Conservation (phyloP, 1,140 invertebrate genomes). For the Drosophila orosa region DNA sequence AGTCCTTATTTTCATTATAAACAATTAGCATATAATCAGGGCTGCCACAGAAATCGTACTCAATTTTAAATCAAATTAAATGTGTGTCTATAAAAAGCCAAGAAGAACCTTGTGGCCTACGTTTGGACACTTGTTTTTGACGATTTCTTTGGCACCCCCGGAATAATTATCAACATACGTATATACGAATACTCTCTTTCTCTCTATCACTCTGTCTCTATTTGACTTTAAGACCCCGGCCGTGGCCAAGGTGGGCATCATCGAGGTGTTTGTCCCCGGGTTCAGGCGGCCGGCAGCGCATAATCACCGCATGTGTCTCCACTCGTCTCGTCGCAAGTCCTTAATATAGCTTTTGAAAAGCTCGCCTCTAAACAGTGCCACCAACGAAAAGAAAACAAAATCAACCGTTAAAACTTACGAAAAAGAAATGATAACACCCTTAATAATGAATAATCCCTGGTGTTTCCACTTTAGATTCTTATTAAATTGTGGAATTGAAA, state of each 20-base stretch:
- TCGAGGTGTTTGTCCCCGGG: constrained; percentile 9
- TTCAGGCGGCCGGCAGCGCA: constrained; percentile 65
- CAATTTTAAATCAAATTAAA: background rate
- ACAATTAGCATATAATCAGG: constrained; percentile 64
- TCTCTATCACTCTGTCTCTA: constrained; percentile 59
- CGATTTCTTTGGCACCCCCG: constrained; percentile 3
- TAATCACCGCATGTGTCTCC: constrained; percentile 82
- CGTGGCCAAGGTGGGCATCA: constrained; percentile 40
- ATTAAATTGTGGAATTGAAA: background rate
- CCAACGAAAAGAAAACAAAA: constrained; percentile 51
- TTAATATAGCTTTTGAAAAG: constrained; percentile 82
- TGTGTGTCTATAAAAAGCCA: background rate
- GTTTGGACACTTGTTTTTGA: background rate
- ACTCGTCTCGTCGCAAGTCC: constrained; percentile 77
- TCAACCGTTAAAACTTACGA: constrained; percentile 60
- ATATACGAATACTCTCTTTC: constrained; percentile 64
- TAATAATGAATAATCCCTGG: constrained; percentile 3
- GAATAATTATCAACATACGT: constrained; percentile 58
- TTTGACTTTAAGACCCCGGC: constrained; percentile 76
- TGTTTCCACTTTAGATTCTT: background rate
- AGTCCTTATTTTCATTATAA: constrained; percentile 50
- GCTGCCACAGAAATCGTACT: background rate
- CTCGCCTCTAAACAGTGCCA: constrained; percentile 81
- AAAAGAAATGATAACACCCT: constrained; percentile 38
- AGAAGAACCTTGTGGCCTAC: background rate